Evolutionary conservation across 2,888 invertebrate species (phyloP).

Genomic region (Escarpia spicata): DNA sequence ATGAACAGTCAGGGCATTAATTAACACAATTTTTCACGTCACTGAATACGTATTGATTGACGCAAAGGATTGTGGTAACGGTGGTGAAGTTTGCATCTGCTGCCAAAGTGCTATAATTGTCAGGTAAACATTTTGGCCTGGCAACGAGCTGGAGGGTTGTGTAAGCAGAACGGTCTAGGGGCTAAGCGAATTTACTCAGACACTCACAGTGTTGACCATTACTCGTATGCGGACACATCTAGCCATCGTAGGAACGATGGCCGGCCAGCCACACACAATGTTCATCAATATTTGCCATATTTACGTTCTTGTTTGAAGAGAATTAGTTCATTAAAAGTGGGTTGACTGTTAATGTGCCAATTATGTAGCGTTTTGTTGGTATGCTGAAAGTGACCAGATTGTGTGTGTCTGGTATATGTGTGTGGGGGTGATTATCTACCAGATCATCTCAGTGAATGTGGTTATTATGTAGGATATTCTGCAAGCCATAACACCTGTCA

Average conservation of each 20-base stretch:
- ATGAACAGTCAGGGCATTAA: background rate
- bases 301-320: background rate
- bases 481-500: background rate
- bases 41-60: background rate
- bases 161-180: background rate
- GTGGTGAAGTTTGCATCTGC: background rate
- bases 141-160: background rate
- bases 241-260: background rate
- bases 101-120: background rate
- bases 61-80: background rate
- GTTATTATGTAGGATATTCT: background rate
- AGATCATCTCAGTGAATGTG: background rate
- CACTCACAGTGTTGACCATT: background rate
- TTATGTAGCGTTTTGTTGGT: background rate
- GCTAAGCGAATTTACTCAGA: background rate
- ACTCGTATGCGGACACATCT: background rate
- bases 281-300: background rate
- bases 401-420: background rate
- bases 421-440: background rate
- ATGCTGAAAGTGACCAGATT: background rate
- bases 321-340: background rate
- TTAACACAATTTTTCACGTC: background rate
- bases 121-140: background rate
- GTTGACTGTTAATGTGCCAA: background rate
- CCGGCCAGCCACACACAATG: too few species aligned